Evolutionary conservation across 2,888 invertebrate genomes (phyloP).

Genomic region (Lasioglossum marginatum): DNA sequence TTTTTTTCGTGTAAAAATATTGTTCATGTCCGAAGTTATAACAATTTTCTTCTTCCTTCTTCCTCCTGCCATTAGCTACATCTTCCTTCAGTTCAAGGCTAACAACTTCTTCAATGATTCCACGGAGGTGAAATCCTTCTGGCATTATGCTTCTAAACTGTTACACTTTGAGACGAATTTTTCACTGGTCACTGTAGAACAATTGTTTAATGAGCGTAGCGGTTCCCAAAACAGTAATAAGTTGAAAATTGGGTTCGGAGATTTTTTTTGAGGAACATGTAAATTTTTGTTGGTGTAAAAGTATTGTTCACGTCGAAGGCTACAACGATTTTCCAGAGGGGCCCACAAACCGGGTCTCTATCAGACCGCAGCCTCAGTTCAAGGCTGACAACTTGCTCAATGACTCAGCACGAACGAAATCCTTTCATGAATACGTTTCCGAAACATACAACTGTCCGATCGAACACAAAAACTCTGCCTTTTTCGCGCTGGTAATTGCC

Average conservation of each 20-base stretch:
- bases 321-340: neutral
- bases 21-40: neutral
- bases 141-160: neutral
- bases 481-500: neutral
- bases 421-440: neutral
- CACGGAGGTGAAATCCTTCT: neutral
- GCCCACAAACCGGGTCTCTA: neutral
- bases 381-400: neutral
- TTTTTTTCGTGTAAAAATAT: neutral
- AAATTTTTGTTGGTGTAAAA: neutral
- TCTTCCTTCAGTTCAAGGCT: neutral
- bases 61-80: neutral
- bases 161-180: neutral
- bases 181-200: too few species aligned
- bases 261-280: neutral
- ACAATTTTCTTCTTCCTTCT: too few species aligned
- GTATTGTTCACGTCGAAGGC: neutral
- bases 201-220: too few species aligned
- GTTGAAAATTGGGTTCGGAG: neutral
- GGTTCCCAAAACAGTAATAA: too few species aligned
- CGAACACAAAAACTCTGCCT: neutral
- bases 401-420: neutral
- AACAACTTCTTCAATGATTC: neutral
- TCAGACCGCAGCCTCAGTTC: neutral
- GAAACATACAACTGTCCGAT: neutral